Percentiles rank a stretch among this genome's conserved stretches.
Evolutionary conservation across 2,113 vertebrate species (phyloP).

Genomic region (Columbina picui): DNA sequence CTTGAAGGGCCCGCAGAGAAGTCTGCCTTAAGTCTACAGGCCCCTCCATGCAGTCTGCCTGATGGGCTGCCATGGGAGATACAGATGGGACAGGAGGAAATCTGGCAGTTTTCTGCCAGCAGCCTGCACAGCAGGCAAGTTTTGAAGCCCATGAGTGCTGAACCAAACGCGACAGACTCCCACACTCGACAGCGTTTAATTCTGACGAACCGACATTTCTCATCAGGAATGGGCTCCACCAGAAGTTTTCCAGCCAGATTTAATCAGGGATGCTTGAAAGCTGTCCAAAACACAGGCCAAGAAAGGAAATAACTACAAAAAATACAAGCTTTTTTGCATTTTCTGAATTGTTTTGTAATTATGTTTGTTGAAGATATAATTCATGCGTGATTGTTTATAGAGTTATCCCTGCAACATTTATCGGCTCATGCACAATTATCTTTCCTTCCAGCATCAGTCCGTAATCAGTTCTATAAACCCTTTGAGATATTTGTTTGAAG

Average conservation of each 20-base stretch:
- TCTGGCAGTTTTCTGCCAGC: not conserved
- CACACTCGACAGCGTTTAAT: not conserved
- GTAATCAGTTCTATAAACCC: slow-evolving; percentile 34
- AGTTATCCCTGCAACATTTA: slow-evolving; percentile 49
- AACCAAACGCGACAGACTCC: not conserved
- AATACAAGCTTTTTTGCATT: slow-evolving; percentile 37
- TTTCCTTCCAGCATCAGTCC: slow-evolving; percentile 1
- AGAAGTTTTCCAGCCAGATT: slow-evolving; percentile 30
- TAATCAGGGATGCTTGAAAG: slow-evolving; percentile 57
- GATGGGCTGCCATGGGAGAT: not conserved
- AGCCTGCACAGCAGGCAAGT: not conserved
- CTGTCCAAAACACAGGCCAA: slow-evolving; percentile 40
- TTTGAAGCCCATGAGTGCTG: not conserved
- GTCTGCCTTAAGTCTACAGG: accelerated
- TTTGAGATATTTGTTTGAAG: slow-evolving; percentile 51
- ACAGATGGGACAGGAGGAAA: not conserved
- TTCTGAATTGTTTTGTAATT: slow-evolving; percentile 56
- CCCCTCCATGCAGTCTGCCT: accelerated
- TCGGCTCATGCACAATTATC: not conserved
- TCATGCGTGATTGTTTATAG: slow-evolving; percentile 49
- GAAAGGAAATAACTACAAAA: slow-evolving; percentile 43
- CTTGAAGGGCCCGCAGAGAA: not conserved
- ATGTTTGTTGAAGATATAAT: slow-evolving; percentile 60
- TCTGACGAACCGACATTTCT: not conserved
- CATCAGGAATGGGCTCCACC: not conserved